phyloP scores from a whole-genome alignment of 2,888 invertebrate genomes.

The Sericinus montela region DNA sequence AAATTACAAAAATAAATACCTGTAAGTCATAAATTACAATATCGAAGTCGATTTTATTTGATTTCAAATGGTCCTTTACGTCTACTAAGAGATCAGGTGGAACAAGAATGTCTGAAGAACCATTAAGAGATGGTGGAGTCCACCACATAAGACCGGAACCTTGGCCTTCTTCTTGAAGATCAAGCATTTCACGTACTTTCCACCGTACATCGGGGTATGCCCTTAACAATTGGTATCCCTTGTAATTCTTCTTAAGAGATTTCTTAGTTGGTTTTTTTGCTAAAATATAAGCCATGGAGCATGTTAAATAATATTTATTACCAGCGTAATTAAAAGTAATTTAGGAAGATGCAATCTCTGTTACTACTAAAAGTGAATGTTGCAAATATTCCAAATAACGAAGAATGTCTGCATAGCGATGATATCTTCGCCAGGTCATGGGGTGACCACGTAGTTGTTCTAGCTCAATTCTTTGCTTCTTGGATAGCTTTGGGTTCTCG shows the following conservation, averaged over 20 bases:
- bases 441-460: constrained; percentile 43
- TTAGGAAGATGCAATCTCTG: background rate
- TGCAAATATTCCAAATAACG: constrained; percentile 48
- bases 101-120: constrained; percentile 85
- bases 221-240: constrained; percentile 75
- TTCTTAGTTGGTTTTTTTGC: constrained; percentile 59
- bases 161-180: constrained; percentile 68
- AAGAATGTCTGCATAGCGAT: background rate
- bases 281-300: constrained; percentile 20
- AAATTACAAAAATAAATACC: constrained; percentile 46
- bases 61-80: constrained; percentile 79
- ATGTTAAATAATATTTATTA: background rate
- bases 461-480: constrained; percentile 65
- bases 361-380: background rate
- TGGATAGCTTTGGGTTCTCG: constrained; percentile 83
- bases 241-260: constrained; percentile 69
- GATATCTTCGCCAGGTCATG: constrained; percentile 32
- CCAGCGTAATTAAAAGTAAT: background rate
- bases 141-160: constrained; percentile 75
- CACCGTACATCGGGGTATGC: constrained; percentile 59
- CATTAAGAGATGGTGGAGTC: constrained; percentile 66
- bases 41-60: constrained; percentile 81
- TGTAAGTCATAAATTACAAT: constrained; percentile 86
- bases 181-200: constrained; percentile 67
- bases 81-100: constrained; percentile 82